Evolutionary conservation across 2,797 vertebrate species (phyloP).

Genomic region (Sebastes ruberrimus): DNA sequence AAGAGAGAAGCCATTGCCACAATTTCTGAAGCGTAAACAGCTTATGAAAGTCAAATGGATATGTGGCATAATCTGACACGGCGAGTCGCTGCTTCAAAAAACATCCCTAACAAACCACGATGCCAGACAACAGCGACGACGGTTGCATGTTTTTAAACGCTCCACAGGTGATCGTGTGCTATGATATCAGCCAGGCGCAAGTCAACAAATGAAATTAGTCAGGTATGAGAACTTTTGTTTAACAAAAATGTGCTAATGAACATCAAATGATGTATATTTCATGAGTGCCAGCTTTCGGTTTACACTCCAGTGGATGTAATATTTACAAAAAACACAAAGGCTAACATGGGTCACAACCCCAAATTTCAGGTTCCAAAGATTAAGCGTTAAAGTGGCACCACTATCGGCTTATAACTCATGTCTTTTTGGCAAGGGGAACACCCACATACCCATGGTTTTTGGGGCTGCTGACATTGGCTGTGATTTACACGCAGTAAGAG

Average conservation of each 20-base stretch:
- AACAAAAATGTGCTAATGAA: neutral
- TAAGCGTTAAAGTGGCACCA: conserved; percentile 36
- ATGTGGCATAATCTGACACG: conserved; percentile 88
- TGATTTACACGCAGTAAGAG: conserved; percentile 75
- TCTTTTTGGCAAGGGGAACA: conserved; percentile 54
- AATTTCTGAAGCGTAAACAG: conserved; percentile 87
- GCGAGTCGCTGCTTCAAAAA: conserved; percentile 81
- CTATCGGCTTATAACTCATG: conserved; percentile 44
- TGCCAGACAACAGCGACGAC: conserved; percentile 66
- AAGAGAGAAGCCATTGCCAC: conserved; percentile 81
- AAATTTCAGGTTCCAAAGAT: conserved; percentile 35
- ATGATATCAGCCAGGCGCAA: conserved; percentile 23
- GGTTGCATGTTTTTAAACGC: conserved; percentile 67
- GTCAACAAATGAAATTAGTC: conserved; percentile 41
- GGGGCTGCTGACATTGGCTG: conserved; percentile 53
- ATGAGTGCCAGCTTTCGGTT: conserved; percentile 14
- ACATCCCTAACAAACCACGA: conserved; percentile 81
- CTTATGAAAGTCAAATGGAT: conserved; percentile 90
- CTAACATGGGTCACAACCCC: conserved; percentile 21
- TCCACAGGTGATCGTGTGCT: conserved; percentile 70
- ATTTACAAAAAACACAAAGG: conserved; percentile 23
- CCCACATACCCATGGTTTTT: conserved; percentile 51
- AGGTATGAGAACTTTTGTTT: conserved; percentile 2
- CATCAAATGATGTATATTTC: neutral
- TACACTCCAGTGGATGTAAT: neutral